Evolutionary conservation across 2,888 invertebrate genomes (phyloP).

Genomic region (Melitaea athalia): DNA sequence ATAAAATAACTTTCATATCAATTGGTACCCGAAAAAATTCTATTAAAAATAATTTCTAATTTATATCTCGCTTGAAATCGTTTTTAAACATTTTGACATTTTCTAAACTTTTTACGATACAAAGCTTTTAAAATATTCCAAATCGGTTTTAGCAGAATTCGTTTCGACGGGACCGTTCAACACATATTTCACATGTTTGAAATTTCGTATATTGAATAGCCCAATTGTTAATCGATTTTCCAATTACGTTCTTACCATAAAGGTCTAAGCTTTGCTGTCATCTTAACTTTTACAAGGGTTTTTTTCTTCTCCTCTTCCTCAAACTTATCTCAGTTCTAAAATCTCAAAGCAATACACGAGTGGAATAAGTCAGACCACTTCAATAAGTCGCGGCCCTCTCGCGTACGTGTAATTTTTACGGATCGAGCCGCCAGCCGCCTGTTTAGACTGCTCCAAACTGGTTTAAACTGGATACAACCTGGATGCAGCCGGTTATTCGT

Average conservation of each 20-base stretch:
- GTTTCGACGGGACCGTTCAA: not conserved
- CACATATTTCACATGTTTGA: not conserved
- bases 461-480: no score
- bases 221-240: no score
- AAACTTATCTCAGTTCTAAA: slow-evolving; percentile 12
- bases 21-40: no score
- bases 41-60: no score
- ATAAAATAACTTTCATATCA: no score
- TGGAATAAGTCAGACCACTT: slow-evolving; percentile 25
- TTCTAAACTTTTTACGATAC: not conserved
- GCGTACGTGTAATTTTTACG: slow-evolving; percentile 29
- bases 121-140: slow-evolving; percentile 1
- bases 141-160: not conserved
- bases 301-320: not conserved
- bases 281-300: no score
- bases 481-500: slow-evolving; percentile 12
- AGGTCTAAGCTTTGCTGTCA: no score
- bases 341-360: slow-evolving; percentile 18
- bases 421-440: slow-evolving; percentile 9
- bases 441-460: slow-evolving; percentile 18
- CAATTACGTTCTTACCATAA: no score
- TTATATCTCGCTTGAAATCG: not conserved
- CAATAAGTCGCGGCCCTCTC: slow-evolving; percentile 25
- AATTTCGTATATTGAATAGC: not conserved
- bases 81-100: not conserved